phyloP scores from a whole-genome alignment of 2,797 vertebrate genomes.

The Echiichthys vipera region DNA sequence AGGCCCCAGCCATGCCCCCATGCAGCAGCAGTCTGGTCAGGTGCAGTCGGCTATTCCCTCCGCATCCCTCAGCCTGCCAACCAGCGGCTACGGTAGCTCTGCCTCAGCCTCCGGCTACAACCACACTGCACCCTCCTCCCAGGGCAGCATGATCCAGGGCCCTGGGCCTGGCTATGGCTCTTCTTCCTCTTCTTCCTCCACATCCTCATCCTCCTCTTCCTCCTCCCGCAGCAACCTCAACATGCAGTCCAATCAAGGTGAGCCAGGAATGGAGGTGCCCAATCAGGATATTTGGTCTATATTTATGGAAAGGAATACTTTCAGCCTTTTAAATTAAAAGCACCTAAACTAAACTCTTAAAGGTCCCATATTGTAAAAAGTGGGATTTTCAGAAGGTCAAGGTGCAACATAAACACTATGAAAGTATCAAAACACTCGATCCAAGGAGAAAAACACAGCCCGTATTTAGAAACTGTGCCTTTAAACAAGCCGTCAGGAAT shows the following conservation, averaged over 20 bases:
- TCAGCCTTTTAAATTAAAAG: background rate
- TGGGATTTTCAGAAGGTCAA: no score
- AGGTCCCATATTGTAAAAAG: no score
- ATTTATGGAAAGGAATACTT: constrained; percentile 1
- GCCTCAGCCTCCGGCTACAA: constrained; percentile 86
- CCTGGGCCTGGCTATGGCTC: constrained; percentile 87
- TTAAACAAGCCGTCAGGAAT: no score
- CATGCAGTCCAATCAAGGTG: constrained; percentile 95
- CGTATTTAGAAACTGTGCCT: no score
- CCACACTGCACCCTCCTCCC: constrained; percentile 88
- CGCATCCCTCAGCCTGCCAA: constrained; percentile 89
- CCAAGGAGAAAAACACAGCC: no score
- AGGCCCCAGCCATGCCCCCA: constrained; percentile 91
- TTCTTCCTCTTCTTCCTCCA: constrained; percentile 87
- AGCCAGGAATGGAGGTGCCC: constrained; percentile 60
- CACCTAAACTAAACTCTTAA: no score
- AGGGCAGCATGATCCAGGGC: constrained; percentile 91
- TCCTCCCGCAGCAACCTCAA: constrained; percentile 94
- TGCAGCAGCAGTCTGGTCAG: constrained; percentile 92
- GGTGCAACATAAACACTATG: no score
- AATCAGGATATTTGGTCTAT: background rate
- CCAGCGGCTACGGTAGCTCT: constrained; percentile 83
- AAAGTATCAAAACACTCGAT: no score
- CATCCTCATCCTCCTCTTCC: constrained; percentile 86
- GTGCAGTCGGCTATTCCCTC: constrained; percentile 88